Conservation (phyloP, 2,888 invertebrate species). For the Mongoloraphidia duomilia region DNA sequence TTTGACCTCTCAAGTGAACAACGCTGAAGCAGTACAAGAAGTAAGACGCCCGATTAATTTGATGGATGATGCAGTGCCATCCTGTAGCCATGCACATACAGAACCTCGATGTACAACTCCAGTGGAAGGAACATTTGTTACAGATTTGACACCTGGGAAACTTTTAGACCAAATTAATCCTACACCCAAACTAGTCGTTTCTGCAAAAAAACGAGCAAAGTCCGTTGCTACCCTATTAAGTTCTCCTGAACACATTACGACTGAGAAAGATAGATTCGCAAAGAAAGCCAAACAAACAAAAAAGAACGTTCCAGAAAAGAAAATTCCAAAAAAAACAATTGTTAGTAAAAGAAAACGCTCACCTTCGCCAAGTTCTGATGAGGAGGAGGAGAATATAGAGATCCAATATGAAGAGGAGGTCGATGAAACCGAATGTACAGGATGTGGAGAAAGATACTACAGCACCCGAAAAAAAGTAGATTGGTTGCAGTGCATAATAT, state of each 20-base stretch:
- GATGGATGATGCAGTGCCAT: conserved; percentile 5
- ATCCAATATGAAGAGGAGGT: conserved; percentile 6
- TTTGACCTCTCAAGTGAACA: conserved; percentile 3
- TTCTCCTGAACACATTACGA: conserved; percentile 8
- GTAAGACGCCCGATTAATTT: conserved; percentile 2
- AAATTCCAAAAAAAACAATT: conserved; percentile 8
- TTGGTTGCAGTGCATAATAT: conserved; percentile 11
- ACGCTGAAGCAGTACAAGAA: conserved; percentile 7
- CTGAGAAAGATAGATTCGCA: conserved; percentile 2
- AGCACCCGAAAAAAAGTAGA: conserved; percentile 10
- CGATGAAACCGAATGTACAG: conserved; percentile 9
- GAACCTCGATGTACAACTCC: conserved; percentile 6
- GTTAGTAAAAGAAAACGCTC: conserved; percentile 4
- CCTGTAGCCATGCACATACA: conserved; percentile 7
- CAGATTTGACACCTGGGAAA: conserved; percentile 8
- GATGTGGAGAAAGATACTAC: conserved; percentile 12
- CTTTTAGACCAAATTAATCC: conserved; percentile 7
- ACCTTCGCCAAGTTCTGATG: conserved; percentile 5
- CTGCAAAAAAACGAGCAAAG: conserved; percentile 1
- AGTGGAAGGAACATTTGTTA: conserved; percentile 6
- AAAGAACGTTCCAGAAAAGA: not conserved
- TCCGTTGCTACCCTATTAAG: conserved; percentile 9
- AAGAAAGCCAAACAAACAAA: not conserved
- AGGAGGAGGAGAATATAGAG: conserved; percentile 3
- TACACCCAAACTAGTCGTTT: conserved; percentile 1